phyloP scores from a whole-genome alignment of 2,888 invertebrate species.

The Nymphalis urticae region DNA sequence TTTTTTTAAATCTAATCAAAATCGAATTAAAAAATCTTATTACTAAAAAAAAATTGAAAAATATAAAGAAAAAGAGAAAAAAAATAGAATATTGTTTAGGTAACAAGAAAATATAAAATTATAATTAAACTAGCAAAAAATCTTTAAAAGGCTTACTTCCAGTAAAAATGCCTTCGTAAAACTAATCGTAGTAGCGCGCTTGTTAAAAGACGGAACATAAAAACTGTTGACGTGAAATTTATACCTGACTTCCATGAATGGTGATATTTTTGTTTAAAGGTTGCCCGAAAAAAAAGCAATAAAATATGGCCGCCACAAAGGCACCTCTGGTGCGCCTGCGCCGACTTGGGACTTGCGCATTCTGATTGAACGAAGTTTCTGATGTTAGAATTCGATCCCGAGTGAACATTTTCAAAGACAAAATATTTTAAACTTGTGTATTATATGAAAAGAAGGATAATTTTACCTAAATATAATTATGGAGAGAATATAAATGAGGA shows the following conservation, averaged over 20 bases:
- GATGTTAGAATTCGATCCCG: constrained; percentile 41
- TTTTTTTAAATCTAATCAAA: too few species aligned
- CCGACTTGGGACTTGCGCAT: constrained; percentile 68
- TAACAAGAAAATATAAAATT: not conserved
- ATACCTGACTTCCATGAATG: constrained; percentile 78
- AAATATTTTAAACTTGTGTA: not conserved
- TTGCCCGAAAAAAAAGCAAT: constrained; percentile 65
- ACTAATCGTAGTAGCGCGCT: constrained; percentile 51
- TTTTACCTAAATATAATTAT: not conserved
- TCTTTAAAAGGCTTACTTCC: constrained; percentile 12
- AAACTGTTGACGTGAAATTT: constrained; percentile 63
- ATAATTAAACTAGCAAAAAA: constrained; percentile 10
- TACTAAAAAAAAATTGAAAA: too few species aligned
- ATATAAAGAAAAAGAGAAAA: too few species aligned
- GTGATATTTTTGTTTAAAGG: constrained; percentile 67
- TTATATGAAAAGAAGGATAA: not conserved
- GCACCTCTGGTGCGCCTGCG: constrained; percentile 73
- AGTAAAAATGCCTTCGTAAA: constrained; percentile 36
- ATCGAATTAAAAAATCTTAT: too few species aligned
- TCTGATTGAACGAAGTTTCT: constrained; percentile 50
- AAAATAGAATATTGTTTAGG: not conserved
- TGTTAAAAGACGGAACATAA: constrained; percentile 54
- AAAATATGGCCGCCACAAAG: constrained; percentile 77
- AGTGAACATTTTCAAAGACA: constrained; percentile 12
- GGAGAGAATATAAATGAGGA: too few species aligned